These are phyloP conservation scores for Drosophila ezoana DNA, from an alignment of 2,888 invertebrate genomes.

Conservation along the genomic window DNA sequence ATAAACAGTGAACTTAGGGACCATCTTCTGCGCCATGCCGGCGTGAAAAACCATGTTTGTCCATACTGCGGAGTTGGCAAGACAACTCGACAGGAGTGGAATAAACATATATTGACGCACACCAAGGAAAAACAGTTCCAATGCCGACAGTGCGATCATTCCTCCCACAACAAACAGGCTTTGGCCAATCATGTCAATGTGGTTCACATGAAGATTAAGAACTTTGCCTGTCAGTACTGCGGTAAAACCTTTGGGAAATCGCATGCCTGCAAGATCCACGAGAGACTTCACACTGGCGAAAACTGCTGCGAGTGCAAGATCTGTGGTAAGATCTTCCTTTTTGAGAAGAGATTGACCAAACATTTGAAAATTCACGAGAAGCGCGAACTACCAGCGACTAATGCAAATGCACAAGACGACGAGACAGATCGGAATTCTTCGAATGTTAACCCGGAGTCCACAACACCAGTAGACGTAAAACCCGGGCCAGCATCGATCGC, in stretches of 20 bases:
- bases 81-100: conserved; percentile 82
- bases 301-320: conserved; percentile 81
- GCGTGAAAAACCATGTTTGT: conserved; percentile 83
- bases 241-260: conserved; percentile 82
- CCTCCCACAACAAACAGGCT: conserved; percentile 82
- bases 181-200: conserved; percentile 80
- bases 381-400: conserved; percentile 52
- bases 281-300: conserved; percentile 80
- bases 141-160: conserved; percentile 77
- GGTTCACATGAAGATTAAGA: conserved; percentile 81
- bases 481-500: not conserved
- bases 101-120: conserved; percentile 82
- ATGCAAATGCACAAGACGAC: conserved; percentile 4
- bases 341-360: conserved; percentile 80
- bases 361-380: conserved; percentile 82
- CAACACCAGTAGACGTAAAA: not conserved
- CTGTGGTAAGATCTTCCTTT: conserved; percentile 80
- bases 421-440: not conserved
- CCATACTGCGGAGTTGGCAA: conserved; percentile 83
- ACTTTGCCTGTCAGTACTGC: conserved; percentile 81
- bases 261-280: conserved; percentile 80
- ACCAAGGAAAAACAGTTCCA: conserved; percentile 82
- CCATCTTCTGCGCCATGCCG: conserved; percentile 82
- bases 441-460: not conserved
- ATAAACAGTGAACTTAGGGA: conserved; percentile 82